A percentile compares a stretch with the other conserved stretches of the same genome.
phyloP scores from a whole-genome alignment of 2,888 invertebrate species.

The Camponotus fellah region DNA sequence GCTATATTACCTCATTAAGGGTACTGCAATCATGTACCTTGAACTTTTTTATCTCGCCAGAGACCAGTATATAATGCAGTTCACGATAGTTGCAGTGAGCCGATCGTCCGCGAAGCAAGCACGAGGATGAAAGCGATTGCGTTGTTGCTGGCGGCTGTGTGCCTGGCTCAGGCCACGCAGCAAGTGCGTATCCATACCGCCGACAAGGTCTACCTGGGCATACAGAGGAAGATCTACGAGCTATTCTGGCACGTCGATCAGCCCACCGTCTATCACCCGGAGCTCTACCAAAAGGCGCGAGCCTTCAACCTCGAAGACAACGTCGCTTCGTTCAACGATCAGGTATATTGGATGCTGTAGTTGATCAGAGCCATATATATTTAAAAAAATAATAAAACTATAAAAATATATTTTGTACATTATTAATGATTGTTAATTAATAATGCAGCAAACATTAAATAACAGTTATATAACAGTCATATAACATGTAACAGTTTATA shows the following conservation, averaged over 20 bases:
- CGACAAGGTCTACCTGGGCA: conserved; percentile 84
- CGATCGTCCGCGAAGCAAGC: conserved; percentile 20
- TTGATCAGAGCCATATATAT: conserved; percentile 59
- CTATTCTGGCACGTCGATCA: conserved; percentile 86
- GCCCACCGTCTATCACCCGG: conserved; percentile 76
- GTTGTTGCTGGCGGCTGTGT: conserved; percentile 55
- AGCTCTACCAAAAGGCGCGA: conserved; percentile 77
- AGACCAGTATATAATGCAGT: conserved; percentile 60
- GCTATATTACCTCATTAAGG: conserved; percentile 19
- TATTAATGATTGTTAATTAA: no score
- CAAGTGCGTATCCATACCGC: conserved; percentile 58
- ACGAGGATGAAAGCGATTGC: conserved; percentile 61
- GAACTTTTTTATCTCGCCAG: conserved; percentile 20
- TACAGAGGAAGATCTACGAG: conserved; percentile 86
- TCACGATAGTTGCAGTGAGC: neutral
- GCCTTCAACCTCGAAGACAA: conserved; percentile 76
- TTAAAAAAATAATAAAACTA: neutral
- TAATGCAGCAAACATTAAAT: no score
- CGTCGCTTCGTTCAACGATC: conserved; percentile 71
- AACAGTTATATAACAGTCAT: no score
- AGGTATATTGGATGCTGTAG: conserved; percentile 70
- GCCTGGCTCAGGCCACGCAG: conserved; percentile 52
- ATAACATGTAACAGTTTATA: no score
- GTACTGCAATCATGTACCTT: neutral
- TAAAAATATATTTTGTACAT: no score